A percentile compares a stretch with the other conserved stretches of the same genome.
These are phyloP conservation scores for Dastarcus helophoroides DNA, from an alignment of 2,888 invertebrate genomes.

Conservation along the genomic window DNA sequence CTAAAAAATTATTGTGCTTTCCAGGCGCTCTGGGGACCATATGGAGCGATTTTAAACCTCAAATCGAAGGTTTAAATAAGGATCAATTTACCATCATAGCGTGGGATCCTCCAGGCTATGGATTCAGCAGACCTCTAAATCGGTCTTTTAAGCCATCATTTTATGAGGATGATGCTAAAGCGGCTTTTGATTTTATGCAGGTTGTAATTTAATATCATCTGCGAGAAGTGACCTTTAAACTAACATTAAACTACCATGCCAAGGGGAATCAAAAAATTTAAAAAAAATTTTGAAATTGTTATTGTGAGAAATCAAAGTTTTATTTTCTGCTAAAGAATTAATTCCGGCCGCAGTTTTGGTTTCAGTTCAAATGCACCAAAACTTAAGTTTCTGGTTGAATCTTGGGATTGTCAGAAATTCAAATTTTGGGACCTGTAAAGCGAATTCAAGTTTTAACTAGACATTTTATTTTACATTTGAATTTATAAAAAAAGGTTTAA, in stretches of 20 bases:
- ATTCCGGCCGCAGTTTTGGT: no score
- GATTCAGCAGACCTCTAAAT: slow-evolving; percentile 67
- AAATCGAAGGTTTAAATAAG: slow-evolving; percentile 53
- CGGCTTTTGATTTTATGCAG: slow-evolving; percentile 61
- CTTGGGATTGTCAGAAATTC: no score
- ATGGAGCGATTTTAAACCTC: slow-evolving; percentile 74
- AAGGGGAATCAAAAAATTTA: slow-evolving; percentile 50
- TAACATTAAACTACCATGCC: slow-evolving; percentile 62
- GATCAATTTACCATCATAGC: slow-evolving; percentile 53
- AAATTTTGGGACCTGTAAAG: no score
- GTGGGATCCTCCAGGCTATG: slow-evolving; percentile 85
- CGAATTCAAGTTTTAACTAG: no score
- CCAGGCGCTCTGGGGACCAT: slow-evolving; percentile 75
- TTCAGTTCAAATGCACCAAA: no score
- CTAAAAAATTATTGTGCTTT: slow-evolving; percentile 52
- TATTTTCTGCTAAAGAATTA: no score
- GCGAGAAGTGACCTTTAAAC: no score
- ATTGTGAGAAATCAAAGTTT: background rate
- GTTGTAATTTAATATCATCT: slow-evolving; percentile 62
- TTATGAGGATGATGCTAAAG: slow-evolving; percentile 61
- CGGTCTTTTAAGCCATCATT: slow-evolving; percentile 60
- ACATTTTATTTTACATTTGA: no score
- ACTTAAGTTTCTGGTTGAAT: no score
- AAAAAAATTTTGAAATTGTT: slow-evolving; percentile 37
- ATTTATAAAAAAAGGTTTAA: no score